Percentiles rank a stretch among this genome's conserved stretches.
phyloP scores from a whole-genome alignment of 2,797 vertebrate genomes.

The Corythornis leucogaster region DNA sequence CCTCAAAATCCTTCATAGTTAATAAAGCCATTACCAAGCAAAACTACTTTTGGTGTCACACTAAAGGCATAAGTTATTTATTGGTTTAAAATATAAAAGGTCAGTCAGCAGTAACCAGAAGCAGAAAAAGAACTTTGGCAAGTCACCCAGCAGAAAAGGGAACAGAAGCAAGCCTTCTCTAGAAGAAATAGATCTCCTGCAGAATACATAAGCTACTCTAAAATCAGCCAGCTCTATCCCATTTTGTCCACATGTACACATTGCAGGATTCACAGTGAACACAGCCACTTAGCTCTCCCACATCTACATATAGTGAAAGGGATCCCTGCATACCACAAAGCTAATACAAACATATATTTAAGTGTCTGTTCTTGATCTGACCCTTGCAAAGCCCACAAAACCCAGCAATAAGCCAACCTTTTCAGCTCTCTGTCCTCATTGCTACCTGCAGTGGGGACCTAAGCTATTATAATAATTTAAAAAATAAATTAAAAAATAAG shows the following conservation, averaged over 20 bases:
- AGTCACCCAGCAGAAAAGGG: neutral
- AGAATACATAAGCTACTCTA: neutral
- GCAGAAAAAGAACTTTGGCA: neutral
- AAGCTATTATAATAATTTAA: neutral
- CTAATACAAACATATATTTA: neutral
- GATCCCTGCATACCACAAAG: neutral
- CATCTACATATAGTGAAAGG: neutral
- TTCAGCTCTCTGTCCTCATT: neutral
- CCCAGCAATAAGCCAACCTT: neutral
- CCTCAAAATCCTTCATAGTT: neutral
- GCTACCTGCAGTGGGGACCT: neutral
- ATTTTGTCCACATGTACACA: neutral
- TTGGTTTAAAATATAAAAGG: neutral
- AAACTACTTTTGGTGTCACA: neutral
- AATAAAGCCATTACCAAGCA: neutral
- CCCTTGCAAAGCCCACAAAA: neutral
- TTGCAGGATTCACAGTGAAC: neutral
- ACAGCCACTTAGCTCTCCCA: neutral
- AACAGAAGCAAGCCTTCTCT: neutral
- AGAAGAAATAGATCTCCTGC: neutral
- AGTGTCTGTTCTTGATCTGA: neutral
- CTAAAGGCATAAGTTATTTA: neutral
- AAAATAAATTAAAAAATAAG: neutral
- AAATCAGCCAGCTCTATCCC: neutral
- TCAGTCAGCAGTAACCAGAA: neutral